Evolutionary conservation across 1,140 invertebrate species (phyloP).

Genomic region (Dysdera silvatica): DNA sequence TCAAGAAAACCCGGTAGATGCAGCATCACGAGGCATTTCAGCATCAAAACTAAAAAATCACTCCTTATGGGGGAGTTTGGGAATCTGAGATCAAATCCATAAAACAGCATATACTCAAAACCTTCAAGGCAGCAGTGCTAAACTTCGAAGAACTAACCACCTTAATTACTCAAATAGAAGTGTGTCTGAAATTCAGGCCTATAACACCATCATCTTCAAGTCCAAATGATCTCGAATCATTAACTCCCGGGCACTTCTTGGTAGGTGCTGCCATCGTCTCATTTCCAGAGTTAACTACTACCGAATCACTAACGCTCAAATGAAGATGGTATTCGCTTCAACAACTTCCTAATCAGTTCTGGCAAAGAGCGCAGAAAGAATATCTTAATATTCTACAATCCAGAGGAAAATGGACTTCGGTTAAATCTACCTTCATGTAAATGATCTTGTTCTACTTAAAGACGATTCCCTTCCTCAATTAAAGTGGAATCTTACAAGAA

Average conservation of each 20-base stretch:
- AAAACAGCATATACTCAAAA: no score
- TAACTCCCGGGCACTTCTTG: conserved; percentile 1
- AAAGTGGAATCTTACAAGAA: neutral
- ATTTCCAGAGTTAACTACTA: neutral
- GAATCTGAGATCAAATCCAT: no score
- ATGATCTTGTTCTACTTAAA: neutral
- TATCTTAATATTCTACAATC: neutral
- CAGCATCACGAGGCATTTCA: no score
- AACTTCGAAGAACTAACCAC: neutral
- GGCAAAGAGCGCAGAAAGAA: neutral
- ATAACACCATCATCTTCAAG: neutral
- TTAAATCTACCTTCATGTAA: neutral
- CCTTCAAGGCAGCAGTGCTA: neutral
- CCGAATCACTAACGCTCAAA: neutral
- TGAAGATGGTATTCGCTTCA: neutral
- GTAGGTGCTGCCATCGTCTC: neutral
- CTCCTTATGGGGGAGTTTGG: no score
- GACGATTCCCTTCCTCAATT: neutral
- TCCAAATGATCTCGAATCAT: neutral
- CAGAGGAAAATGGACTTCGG: neutral
- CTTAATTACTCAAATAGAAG: neutral
- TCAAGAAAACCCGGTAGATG: no score
- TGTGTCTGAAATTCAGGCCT: neutral
- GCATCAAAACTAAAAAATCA: no score
- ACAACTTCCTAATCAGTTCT: neutral